Base-by-base conservation (phyloP, 2,888 invertebrate species). In the Tenthredo notha region DNA sequence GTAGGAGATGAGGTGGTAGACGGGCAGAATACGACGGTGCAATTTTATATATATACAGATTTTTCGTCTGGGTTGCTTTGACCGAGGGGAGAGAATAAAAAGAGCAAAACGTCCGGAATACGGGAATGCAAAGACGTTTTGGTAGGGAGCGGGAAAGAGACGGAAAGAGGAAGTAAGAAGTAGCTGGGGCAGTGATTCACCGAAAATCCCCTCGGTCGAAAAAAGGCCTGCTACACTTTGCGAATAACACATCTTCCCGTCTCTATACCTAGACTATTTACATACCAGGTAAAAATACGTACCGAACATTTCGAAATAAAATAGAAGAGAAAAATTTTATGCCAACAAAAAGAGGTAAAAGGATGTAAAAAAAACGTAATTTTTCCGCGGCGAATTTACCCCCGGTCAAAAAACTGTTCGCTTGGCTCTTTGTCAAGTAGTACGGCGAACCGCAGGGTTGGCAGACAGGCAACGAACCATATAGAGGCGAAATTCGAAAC, bases 391-490 rank as follows among this genome's bases (percentile, higher is more conserved):
- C 58, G 15, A 58, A 78, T 78, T 78, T 78, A 18, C 58, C 54
- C 43, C 50, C 18, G 29, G 25, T 40, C 54, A 12, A 25, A 43
- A 65, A 65, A 61, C 33, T 18, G 33, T 43, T 21, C 47, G 29
- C n/a, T 83, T 83, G 83, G 67, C 67, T 43, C 83, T 83, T 50
- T 83, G 80, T 83, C 83, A 70, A 67, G 67, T 47, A 21, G 21
- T 21, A 61, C n/a, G 25, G 29, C 29, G 25, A 29, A 25, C 67
- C 47, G 47, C 47, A 61, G 67, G 82, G 67, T 67, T 43, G 47
- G 15, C 83, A 83, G 83, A 83, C 83, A 58, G 67, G 67, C 83
- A 83, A 83, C 83, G 83, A 83, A 83, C 67, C 67, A 67, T 67
- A 25, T 3, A 25, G 67, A 65, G 83, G 67, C 83, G 58, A 67